Evolutionary conservation across 2,888 invertebrate species (phyloP).

Genomic region (Andrena flavipes): DNA sequence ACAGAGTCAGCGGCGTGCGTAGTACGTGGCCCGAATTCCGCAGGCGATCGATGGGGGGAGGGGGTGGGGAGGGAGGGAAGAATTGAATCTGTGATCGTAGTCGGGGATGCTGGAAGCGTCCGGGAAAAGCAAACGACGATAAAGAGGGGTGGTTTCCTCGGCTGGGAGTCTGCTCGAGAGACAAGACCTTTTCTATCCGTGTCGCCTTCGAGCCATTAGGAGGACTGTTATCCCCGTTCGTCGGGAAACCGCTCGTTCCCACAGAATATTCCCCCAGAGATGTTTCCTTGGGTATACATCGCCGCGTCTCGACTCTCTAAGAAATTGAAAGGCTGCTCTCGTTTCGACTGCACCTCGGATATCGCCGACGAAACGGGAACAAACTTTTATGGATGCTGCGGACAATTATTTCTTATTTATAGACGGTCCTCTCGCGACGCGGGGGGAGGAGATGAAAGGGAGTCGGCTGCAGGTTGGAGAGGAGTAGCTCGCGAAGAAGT

Average conservation of each 20-base stretch:
- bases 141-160: background rate
- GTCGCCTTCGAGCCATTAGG: conserved; percentile 43
- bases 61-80: no score
- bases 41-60: background rate
- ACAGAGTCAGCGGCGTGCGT: background rate
- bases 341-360: conserved; percentile 20
- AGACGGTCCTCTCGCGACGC: background rate
- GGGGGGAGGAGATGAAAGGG: no score
- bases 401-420: conserved; percentile 36
- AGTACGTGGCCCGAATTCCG: background rate
- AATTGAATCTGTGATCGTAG: background rate
- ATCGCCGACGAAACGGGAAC: conserved; percentile 34
- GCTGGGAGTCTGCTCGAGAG: background rate
- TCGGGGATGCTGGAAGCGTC: background rate
- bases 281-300: conserved; percentile 2
- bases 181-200: conserved; percentile 23
- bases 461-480: no score
- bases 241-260: conserved; percentile 23
- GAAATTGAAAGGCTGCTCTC: conserved; percentile 48
- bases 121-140: background rate
- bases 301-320: conserved; percentile 22
- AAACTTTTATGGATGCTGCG: conserved; percentile 24
- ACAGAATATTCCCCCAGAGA: conserved; percentile 25
- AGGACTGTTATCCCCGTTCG: conserved; percentile 30
- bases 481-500: no score